phyloP scores from a whole-genome alignment of 2,113 vertebrate genomes.

The Pelusios castaneus region DNA sequence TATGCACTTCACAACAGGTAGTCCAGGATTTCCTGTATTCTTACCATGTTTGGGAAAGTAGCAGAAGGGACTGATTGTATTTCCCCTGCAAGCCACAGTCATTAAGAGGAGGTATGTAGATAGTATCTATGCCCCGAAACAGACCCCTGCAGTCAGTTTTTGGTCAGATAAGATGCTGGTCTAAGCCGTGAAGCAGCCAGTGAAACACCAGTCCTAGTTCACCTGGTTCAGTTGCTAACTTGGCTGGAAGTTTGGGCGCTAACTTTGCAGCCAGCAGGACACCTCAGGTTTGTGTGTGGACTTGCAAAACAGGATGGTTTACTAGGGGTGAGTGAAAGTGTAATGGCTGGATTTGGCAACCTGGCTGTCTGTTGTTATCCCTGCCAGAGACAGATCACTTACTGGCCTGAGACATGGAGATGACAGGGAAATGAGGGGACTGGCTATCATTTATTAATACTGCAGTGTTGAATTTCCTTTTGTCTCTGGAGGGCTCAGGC shows the following conservation, averaged over 20 bases:
- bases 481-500: neutral
- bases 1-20: neutral
- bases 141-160: neutral
- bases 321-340: neutral
- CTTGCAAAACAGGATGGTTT: neutral
- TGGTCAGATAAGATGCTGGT: neutral
- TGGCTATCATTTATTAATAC: slow-evolving; percentile 61
- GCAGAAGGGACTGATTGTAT: neutral
- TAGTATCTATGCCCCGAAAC: neutral
- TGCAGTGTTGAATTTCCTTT: slow-evolving; percentile 12
- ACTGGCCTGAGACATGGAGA: neutral
- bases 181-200: neutral
- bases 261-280: neutral
- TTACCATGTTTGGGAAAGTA: neutral
- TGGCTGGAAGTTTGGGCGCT: neutral
- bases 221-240: fast-evolving
- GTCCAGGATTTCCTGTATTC: neutral
- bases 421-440: slow-evolving; percentile 13
- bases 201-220: neutral
- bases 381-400: neutral
- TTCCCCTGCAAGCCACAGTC: neutral
- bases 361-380: neutral
- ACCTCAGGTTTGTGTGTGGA: neutral
- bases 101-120: neutral
- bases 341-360: fast-evolving